These are phyloP conservation scores for Limonius californicus DNA, from an alignment of 1,140 invertebrate genomes.

Conservation along the genomic window DNA sequence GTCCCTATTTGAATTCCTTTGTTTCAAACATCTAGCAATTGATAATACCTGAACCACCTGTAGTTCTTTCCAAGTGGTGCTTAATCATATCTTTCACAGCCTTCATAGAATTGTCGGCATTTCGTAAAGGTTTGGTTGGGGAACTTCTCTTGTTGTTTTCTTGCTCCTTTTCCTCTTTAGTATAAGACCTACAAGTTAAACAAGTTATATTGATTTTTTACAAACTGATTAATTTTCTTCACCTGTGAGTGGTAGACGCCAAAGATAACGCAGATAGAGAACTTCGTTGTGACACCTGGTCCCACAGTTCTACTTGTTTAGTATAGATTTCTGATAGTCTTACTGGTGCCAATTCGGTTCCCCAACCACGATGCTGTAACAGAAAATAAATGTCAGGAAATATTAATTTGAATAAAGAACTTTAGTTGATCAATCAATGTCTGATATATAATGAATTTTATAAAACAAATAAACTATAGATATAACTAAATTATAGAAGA, in stretches of 20 bases:
- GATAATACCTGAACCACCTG: constrained; percentile 58
- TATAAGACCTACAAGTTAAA: constrained; percentile 58
- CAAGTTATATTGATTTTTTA: neutral
- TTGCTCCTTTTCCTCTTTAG: constrained; percentile 83
- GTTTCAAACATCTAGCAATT: too few relatives aligned
- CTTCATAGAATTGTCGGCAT: constrained; percentile 50
- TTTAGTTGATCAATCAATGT: neutral
- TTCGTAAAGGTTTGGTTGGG: constrained; percentile 58
- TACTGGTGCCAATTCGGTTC: constrained; percentile 77
- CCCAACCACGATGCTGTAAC: constrained; percentile 82
- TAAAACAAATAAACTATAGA: too few relatives aligned
- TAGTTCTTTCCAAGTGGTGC: constrained; percentile 68
- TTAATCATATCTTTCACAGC: constrained; percentile 56
- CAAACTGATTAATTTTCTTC: constrained; percentile 30
- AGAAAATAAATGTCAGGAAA: constrained; percentile 20
- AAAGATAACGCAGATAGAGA: constrained; percentile 84
- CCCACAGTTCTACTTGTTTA: constrained; percentile 81
- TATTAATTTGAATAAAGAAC: neutral
- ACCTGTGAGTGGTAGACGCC: constrained; percentile 78
- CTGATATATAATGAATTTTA: too few relatives aligned
- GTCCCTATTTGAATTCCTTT: neutral
- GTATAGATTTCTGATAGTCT: constrained; percentile 72
- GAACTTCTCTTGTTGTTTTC: constrained; percentile 76
- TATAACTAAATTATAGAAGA: too few relatives aligned
- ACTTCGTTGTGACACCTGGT: constrained; percentile 81